Evolutionary conservation across 2,113 vertebrate genomes (phyloP).

Genomic region (Falcunculus frontatus): DNA sequence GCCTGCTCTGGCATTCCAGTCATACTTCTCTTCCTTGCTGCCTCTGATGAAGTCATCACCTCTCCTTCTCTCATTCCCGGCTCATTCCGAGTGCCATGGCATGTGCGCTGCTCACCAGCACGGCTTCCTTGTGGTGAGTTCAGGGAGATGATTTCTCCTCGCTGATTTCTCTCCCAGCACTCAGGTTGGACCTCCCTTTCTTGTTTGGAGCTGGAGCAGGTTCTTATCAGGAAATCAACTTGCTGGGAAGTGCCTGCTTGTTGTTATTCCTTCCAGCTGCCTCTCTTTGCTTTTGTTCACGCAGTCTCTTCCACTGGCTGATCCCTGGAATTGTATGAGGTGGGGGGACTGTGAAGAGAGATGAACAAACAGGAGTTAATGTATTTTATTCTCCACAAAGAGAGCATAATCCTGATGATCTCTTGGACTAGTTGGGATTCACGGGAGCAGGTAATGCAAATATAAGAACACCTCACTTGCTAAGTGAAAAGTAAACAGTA

Average conservation of each 20-base stretch:
- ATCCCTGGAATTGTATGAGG: background rate
- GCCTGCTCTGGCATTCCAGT: constrained; percentile 4
- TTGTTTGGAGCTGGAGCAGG: background rate
- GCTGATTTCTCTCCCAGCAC: background rate
- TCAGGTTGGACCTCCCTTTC: background rate
- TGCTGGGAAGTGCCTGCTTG: background rate
- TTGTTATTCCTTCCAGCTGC: background rate
- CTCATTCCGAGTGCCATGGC: constrained; percentile 43
- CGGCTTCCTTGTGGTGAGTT: constrained; percentile 56
- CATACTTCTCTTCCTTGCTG: background rate
- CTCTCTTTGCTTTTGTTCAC: background rate
- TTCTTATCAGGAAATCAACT: background rate
- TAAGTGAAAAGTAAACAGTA: background rate
- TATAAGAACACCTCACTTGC: background rate
- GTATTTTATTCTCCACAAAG: background rate
- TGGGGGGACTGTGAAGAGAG: background rate
- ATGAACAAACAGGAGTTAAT: background rate
- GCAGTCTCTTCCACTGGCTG: background rate
- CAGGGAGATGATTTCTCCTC: background rate
- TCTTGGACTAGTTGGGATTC: background rate
- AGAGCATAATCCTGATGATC: background rate
- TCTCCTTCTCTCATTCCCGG: background rate
- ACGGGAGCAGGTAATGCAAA: constrained; percentile 19
- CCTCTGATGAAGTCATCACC: constrained; percentile 60
- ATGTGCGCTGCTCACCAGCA: constrained; percentile 2